These are phyloP conservation scores for Diglossa cyanea DNA, from an alignment of 2,797 vertebrate genomes.

Conservation along the genomic window DNA sequence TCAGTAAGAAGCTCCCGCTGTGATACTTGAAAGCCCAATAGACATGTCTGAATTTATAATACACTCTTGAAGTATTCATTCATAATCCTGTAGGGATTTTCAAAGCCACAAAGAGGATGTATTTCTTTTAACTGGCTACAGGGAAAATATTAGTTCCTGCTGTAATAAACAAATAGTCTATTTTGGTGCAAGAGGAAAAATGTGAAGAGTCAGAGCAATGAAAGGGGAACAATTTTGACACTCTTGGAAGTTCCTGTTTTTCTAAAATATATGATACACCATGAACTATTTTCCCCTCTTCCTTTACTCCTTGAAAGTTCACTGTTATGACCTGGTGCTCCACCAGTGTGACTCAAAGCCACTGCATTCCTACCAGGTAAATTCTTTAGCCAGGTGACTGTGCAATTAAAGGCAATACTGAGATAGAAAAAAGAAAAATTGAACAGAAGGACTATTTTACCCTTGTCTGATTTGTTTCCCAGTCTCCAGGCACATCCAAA, in stretches of 20 bases:
- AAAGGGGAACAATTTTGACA: not conserved
- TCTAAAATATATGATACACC: not conserved
- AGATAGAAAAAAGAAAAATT: not conserved
- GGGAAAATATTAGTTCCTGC: conserved; percentile 41
- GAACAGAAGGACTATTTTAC: not conserved
- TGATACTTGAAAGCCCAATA: conserved; percentile 70
- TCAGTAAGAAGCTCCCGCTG: conserved; percentile 67
- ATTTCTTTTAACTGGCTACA: conserved; percentile 43
- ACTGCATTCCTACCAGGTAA: not conserved
- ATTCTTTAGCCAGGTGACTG: not conserved
- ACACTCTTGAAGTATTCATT: conserved; percentile 70
- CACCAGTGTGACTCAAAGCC: not conserved
- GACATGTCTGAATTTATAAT: conserved; percentile 72
- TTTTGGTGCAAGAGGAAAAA: conserved; percentile 13
- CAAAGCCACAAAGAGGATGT: conserved; percentile 61
- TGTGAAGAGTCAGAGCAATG: not conserved
- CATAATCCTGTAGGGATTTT: conserved; percentile 70
- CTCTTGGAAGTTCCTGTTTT: not conserved
- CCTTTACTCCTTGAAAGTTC: not conserved
- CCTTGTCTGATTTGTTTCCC: not conserved
- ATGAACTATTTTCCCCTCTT: not conserved
- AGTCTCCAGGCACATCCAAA: not conserved
- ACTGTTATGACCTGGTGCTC: not conserved
- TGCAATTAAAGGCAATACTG: not conserved
- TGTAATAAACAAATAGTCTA: conserved; percentile 53